These are phyloP conservation scores for Papilio protenor DNA, from an alignment of 2,888 invertebrate species.

Conservation along the genomic window DNA sequence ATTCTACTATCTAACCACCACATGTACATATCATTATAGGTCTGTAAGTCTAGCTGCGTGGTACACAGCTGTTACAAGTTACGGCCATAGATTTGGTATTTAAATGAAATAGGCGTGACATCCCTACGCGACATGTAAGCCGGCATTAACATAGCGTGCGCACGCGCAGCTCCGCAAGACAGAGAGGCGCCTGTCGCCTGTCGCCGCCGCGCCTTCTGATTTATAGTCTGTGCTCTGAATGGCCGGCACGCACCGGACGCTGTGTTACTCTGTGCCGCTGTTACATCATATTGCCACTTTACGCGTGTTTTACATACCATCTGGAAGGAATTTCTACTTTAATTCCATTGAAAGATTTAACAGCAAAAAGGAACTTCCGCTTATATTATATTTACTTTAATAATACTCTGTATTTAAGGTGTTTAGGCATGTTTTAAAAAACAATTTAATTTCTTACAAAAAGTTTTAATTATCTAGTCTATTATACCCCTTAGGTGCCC, in stretches of 20 bases:
- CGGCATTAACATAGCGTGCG: constrained; percentile 49
- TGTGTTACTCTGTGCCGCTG: constrained; percentile 23
- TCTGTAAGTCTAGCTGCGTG: background rate
- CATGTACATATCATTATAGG: background rate
- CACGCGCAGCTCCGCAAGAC: constrained; percentile 59
- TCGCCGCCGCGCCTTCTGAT: constrained; percentile 53
- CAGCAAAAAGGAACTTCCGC: background rate
- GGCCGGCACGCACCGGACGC: constrained; percentile 44
- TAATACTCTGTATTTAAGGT: too few relatives aligned
- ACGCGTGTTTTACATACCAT: constrained; percentile 18
- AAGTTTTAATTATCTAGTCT: too few relatives aligned
- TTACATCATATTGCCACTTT: constrained; percentile 34
- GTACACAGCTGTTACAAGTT: constrained; percentile 3
- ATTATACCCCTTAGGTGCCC: too few relatives aligned
- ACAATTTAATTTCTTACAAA: too few relatives aligned
- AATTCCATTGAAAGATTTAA: constrained; percentile 7
- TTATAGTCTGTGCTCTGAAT: constrained; percentile 55
- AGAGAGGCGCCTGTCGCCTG: constrained; percentile 63
- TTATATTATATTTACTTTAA: background rate
- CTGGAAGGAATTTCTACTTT: constrained; percentile 3
- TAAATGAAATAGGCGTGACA: constrained; percentile 26
- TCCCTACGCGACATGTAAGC: constrained; percentile 37
- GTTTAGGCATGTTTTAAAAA: too few relatives aligned
- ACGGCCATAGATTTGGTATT: constrained; percentile 11
- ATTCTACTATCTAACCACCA: background rate